A percentile compares a stretch with the other conserved stretches of the same genome.
These are phyloP conservation scores for Chroicocephalus ridibundus DNA, from an alignment of 2,113 vertebrate species.

Conservation along the genomic window DNA sequence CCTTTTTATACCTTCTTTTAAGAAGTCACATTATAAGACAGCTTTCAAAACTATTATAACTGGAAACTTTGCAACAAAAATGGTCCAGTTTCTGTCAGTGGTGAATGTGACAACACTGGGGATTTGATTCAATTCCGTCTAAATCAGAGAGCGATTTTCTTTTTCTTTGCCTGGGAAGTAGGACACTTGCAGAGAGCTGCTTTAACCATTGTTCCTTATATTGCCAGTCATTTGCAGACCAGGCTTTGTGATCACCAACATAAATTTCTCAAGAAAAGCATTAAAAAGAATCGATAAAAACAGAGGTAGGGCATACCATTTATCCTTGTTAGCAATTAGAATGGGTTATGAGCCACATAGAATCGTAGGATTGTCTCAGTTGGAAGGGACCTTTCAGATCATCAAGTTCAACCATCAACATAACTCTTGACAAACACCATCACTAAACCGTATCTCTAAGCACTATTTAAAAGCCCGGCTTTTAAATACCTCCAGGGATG, in stretches of 20 bases:
- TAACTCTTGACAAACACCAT: too few species aligned
- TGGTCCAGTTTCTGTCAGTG: neutral
- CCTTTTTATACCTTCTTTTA: neutral
- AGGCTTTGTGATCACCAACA: neutral
- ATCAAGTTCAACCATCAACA: too few species aligned
- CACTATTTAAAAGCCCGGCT: too few species aligned
- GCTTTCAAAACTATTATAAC: neutral
- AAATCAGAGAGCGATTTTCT: neutral
- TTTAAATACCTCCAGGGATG: too few species aligned
- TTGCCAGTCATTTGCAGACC: neutral
- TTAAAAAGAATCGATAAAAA: neutral
- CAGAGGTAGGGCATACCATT: accelerated
- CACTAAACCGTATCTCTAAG: too few species aligned
- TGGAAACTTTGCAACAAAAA: neutral
- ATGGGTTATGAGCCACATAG: neutral
- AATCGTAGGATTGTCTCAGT: too few species aligned
- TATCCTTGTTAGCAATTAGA: neutral
- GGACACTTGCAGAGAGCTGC: neutral
- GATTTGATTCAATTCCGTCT: neutral
- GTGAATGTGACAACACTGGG: neutral
- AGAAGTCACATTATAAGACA: neutral
- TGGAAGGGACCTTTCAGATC: too few species aligned
- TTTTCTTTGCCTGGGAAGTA: neutral
- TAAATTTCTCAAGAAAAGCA: neutral
- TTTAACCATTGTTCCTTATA: neutral